Percentiles rank a stretch among this genome's conserved stretches.
phyloP scores from a whole-genome alignment of 2,888 invertebrate genomes.

The Lasiommata megera region DNA sequence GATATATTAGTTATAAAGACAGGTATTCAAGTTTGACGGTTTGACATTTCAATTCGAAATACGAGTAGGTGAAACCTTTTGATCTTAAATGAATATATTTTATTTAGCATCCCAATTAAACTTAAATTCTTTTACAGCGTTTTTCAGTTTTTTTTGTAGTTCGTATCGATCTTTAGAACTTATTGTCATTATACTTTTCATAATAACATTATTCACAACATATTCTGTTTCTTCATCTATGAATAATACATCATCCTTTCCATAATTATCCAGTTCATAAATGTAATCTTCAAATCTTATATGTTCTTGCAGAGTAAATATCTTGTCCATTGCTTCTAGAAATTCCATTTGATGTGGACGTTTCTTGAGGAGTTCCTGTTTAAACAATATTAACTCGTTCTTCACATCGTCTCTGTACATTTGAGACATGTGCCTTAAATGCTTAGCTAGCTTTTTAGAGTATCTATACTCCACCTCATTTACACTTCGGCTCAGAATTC shows the following conservation, averaged over 20 bases:
- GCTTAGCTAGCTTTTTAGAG: slow-evolving; percentile 41
- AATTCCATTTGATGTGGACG: slow-evolving; percentile 40
- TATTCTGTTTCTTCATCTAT: slow-evolving; percentile 39
- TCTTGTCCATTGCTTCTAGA: slow-evolving; percentile 47
- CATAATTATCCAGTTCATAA: slow-evolving; percentile 38
- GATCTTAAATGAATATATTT: no score
- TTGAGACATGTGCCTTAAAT: slow-evolving; percentile 41
- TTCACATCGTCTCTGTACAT: slow-evolving; percentile 42
- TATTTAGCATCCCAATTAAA: not conserved
- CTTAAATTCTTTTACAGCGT: slow-evolving; percentile 46
- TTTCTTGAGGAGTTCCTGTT: slow-evolving; percentile 36
- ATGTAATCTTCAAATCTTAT: slow-evolving; percentile 51
- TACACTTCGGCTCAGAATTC: slow-evolving; percentile 41
- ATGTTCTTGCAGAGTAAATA: slow-evolving; percentile 47
- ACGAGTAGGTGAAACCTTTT: not conserved
- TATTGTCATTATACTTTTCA: slow-evolving; percentile 33
- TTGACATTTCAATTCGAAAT: not conserved
- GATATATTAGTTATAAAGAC: no score
- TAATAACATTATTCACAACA: slow-evolving; percentile 38
- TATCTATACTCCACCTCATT: slow-evolving; percentile 37
- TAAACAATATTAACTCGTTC: slow-evolving; percentile 39
- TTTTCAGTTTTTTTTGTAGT: slow-evolving; percentile 40
- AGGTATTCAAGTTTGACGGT: no score
- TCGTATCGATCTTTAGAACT: slow-evolving; percentile 34
- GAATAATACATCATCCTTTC: slow-evolving; percentile 31